These are phyloP conservation scores for Trialeurodes vaporariorum DNA, from an alignment of 1,140 invertebrate genomes.

Conservation along the genomic window DNA sequence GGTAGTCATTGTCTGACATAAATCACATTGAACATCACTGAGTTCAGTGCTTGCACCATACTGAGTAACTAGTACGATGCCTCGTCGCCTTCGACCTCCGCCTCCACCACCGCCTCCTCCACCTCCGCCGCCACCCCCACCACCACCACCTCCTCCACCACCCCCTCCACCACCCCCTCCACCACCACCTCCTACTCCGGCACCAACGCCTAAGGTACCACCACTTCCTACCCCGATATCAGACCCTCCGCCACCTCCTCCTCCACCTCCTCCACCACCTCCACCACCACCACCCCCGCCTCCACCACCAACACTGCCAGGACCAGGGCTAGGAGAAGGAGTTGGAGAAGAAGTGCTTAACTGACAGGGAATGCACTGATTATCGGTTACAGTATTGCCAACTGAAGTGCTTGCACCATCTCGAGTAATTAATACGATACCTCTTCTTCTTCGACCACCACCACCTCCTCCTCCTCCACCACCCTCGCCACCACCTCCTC, in stretches of 20 bases:
- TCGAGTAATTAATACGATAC: background rate
- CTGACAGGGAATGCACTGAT: too few species aligned
- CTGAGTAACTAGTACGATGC: background rate
- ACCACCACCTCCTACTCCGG: background rate
- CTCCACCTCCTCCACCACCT: too few species aligned
- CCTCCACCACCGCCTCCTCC: background rate
- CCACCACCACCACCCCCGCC: too few species aligned
- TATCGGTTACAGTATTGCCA: too few species aligned
- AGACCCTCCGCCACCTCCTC: background rate
- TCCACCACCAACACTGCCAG: too few species aligned
- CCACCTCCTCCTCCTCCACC: background rate
- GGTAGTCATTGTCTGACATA: too few species aligned
- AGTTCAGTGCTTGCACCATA: too few species aligned
- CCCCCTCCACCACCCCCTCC: too few species aligned
- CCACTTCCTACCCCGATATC: background rate
- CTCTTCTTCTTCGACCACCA: background rate
- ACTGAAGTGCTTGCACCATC: too few species aligned
- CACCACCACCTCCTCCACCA: background rate
- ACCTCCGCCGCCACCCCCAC: background rate
- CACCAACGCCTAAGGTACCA: background rate
- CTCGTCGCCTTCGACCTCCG: background rate
- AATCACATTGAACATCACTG: too few species aligned
- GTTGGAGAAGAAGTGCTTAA: too few species aligned
- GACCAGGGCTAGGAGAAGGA: too few species aligned
- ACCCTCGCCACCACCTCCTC: background rate